Conservation (phyloP, 2,888 invertebrate genomes). For the Tetragonula carbonaria region DNA sequence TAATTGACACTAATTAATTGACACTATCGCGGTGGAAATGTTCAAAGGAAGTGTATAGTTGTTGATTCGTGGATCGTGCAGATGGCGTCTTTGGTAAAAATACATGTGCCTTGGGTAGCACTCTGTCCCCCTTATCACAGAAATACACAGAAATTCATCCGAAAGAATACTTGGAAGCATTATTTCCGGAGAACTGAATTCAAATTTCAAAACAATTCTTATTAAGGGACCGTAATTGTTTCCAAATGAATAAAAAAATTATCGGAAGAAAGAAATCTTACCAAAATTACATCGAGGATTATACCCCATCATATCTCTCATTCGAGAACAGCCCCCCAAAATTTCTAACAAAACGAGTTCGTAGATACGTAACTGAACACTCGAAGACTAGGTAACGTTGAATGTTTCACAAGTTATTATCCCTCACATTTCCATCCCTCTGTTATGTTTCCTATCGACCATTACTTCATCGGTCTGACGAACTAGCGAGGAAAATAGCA, state of each 20-base stretch:
- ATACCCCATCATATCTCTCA: neutral
- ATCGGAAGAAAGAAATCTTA: neutral
- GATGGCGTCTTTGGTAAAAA: neutral
- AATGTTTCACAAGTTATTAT: slow-evolving; percentile 49
- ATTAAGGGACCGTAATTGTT: too few relatives aligned
- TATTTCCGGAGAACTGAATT: neutral
- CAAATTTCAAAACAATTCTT: neutral
- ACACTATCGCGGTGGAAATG: neutral
- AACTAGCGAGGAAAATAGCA: slow-evolving; percentile 20
- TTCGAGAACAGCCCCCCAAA: neutral
- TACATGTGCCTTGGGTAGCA: neutral
- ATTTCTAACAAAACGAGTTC: neutral
- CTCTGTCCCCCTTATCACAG: neutral
- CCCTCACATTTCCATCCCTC: slow-evolving; percentile 57
- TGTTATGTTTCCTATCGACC: slow-evolving; percentile 47
- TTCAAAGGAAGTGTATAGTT: neutral
- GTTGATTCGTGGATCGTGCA: neutral
- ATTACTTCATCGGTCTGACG: slow-evolving; percentile 29
- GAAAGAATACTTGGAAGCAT: neutral
- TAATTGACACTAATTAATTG: neutral
- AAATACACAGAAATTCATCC: neutral
- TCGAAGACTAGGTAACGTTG: slow-evolving; percentile 37
- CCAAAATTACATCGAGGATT: neutral
- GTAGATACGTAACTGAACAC: slow-evolving; percentile 4
- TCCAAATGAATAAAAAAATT: neutral